phyloP scores from a whole-genome alignment of 2,888 invertebrate genomes.

The Acleris laterana region DNA sequence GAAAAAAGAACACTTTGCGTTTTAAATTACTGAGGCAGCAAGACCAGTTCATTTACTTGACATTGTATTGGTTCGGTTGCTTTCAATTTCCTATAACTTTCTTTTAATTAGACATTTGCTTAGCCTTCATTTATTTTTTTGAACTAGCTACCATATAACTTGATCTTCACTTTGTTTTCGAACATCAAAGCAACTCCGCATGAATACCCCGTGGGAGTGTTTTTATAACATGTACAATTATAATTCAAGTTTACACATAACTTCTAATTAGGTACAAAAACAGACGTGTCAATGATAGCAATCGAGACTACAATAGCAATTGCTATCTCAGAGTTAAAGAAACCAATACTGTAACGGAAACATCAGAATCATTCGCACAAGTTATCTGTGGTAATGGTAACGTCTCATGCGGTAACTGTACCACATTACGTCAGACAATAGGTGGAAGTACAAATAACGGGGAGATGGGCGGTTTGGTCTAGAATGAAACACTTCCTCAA shows the following conservation, averaged over 20 bases:
- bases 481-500: slow-evolving; percentile 21
- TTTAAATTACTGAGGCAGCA: slow-evolving; percentile 15
- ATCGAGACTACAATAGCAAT: slow-evolving; percentile 14
- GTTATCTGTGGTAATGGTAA: slow-evolving; percentile 10
- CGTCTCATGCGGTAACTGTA: slow-evolving; percentile 45
- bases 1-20: slow-evolving; percentile 26
- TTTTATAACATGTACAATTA: too few relatives aligned
- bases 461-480: slow-evolving; percentile 47
- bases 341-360: slow-evolving; percentile 15
- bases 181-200: too few relatives aligned
- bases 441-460: slow-evolving; percentile 48
- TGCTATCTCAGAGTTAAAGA: not conserved
- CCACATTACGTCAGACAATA: slow-evolving; percentile 54
- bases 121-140: not conserved
- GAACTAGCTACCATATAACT: too few relatives aligned
- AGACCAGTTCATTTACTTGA: slow-evolving; percentile 22
- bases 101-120: not conserved
- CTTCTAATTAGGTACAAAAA: slow-evolving; percentile 11
- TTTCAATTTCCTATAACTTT: slow-evolving; percentile 22
- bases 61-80: slow-evolving; percentile 12
- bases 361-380: slow-evolving; percentile 5
- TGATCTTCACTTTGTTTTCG: too few relatives aligned
- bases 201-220: too few relatives aligned
- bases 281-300: slow-evolving; percentile 1
- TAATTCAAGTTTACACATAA: not conserved